These are phyloP conservation scores for Zaprionus camerounensis DNA, from an alignment of 1,140 invertebrate genomes.

Conservation along the genomic window DNA sequence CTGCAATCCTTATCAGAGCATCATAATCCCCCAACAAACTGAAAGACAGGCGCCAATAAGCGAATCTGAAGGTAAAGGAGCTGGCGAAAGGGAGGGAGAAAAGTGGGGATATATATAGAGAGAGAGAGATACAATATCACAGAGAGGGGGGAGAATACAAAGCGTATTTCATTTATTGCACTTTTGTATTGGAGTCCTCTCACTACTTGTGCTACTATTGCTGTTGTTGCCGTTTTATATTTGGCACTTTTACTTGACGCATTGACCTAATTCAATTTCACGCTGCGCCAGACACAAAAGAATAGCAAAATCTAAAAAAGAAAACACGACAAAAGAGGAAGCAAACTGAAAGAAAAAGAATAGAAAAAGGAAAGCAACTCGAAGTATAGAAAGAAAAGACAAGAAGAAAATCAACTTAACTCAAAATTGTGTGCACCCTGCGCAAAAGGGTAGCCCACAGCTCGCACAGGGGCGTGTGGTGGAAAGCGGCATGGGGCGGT, in stretches of 20 bases:
- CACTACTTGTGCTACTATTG: not conserved
- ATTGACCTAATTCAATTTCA: conserved; percentile 78
- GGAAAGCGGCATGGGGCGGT: not conserved
- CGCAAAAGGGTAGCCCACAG: conserved; percentile 17
- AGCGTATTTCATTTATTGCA: conserved; percentile 64
- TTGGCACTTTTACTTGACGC: conserved; percentile 70
- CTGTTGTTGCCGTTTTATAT: conserved; percentile 52
- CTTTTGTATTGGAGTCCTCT: conserved; percentile 15
- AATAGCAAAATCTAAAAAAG: conserved; percentile 21
- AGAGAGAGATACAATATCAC: not conserved
- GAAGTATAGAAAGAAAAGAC: conserved; percentile 11
- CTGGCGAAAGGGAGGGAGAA: not conserved
- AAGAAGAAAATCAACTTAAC: conserved; percentile 67
- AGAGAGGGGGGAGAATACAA: not conserved
- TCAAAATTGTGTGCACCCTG: conserved; percentile 53
- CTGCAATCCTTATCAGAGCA: conserved; percentile 6
- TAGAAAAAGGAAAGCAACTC: conserved; percentile 8
- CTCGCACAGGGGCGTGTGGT: not conserved
- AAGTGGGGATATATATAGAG: not conserved
- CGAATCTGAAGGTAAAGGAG: not conserved
- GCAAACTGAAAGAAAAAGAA: conserved; percentile 9
- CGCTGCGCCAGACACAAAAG: conserved; percentile 63
- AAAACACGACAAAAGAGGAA: conserved; percentile 20
- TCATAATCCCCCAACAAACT: conserved; percentile 2
- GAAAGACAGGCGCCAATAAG: not conserved